These are phyloP conservation scores for Cheirogaleus medius DNA, from an alignment of 2,113 vertebrate species.

Conservation along the genomic window DNA sequence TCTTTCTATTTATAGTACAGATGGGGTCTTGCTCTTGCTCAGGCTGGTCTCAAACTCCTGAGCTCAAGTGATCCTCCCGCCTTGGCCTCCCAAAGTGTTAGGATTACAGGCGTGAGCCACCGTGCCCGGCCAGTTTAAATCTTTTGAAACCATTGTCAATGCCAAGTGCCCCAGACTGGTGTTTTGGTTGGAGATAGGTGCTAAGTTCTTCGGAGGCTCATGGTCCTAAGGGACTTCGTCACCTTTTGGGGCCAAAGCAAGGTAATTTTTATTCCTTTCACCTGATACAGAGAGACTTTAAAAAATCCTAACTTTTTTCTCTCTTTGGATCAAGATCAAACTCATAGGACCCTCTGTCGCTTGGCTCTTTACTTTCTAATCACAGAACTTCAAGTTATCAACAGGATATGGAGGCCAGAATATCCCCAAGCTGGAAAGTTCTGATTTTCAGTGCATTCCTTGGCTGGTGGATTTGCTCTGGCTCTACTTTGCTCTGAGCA, in stretches of 20 bases:
- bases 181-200: background rate
- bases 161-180: background rate
- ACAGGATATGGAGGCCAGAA: background rate
- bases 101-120: too few relatives aligned
- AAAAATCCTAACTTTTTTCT: background rate
- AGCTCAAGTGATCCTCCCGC: too few relatives aligned
- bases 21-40: too few relatives aligned
- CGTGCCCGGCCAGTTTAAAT: too few relatives aligned
- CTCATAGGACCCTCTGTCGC: background rate
- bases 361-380: background rate
- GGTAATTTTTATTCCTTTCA: background rate
- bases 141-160: background rate
- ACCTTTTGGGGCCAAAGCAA: background rate
- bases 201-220: background rate
- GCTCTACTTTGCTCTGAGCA: background rate
- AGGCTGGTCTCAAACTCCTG: too few relatives aligned
- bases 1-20: too few relatives aligned
- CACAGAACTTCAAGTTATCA: background rate
- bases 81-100: too few relatives aligned
- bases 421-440: background rate
- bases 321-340: constrained; percentile 2
- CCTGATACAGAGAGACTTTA: background rate
- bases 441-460: background rate
- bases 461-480: background rate
- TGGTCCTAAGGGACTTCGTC: background rate